phyloP scores from a whole-genome alignment of 2,797 vertebrate genomes.

The Poeciliopsis turneri region DNA sequence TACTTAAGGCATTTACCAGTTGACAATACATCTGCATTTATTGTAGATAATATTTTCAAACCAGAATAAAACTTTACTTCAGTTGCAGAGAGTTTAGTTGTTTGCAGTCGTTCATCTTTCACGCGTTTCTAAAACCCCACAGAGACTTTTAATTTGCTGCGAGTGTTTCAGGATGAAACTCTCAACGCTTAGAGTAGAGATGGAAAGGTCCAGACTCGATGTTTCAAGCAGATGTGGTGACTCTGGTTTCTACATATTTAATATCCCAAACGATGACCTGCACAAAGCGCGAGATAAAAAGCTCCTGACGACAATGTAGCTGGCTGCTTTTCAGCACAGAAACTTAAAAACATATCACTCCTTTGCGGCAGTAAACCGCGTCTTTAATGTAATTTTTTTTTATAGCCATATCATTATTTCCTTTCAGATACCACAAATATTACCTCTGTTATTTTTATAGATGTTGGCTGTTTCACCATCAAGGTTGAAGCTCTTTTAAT shows the following conservation, averaged over 20 bases:
- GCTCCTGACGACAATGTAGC: constrained; percentile 50
- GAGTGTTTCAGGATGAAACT: constrained; percentile 36
- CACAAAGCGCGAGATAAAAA: constrained; percentile 55
- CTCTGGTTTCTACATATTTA: constrained; percentile 54
- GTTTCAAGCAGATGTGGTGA: constrained; percentile 63
- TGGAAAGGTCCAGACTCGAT: constrained; percentile 54
- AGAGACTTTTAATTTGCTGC: background rate
- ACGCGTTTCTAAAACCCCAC: constrained; percentile 25
- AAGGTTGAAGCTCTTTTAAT: constrained; percentile 56
- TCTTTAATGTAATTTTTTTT: constrained; percentile 65
- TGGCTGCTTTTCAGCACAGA: constrained; percentile 36
- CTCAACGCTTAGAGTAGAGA: constrained; percentile 19
- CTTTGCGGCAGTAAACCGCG: constrained; percentile 10
- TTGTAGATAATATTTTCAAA: background rate
- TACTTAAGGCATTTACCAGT: background rate
- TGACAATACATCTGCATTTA: background rate
- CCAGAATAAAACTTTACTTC: constrained; percentile 1
- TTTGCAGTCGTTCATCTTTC: constrained; percentile 22
- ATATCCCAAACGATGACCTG: constrained; percentile 53
- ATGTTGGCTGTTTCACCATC: constrained; percentile 53
- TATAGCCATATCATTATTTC: constrained; percentile 5
- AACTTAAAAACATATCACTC: constrained; percentile 34
- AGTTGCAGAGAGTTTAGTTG: constrained; percentile 8
- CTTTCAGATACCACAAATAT: constrained; percentile 44
- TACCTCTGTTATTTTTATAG: constrained; percentile 60